A percentile compares a stretch with the other conserved stretches of the same genome.
Evolutionary conservation across 2,113 vertebrate genomes (phyloP).

Genomic region (Natator depressus): DNA sequence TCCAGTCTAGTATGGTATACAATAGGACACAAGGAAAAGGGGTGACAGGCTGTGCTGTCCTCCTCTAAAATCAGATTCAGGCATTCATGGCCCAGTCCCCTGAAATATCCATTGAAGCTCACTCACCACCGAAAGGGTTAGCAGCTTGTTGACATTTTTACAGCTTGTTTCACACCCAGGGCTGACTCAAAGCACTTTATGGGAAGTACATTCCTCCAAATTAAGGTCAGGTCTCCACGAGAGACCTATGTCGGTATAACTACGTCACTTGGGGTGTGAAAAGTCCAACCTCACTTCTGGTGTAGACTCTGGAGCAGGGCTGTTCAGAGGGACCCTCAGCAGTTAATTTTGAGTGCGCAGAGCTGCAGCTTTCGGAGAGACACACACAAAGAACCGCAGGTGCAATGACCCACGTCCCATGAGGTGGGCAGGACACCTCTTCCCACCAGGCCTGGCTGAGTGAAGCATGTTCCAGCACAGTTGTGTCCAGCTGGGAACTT

Average conservation of each 20-base stretch:
- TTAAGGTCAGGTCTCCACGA: background rate
- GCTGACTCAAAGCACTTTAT: background rate
- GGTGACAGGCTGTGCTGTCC: background rate
- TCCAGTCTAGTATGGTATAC: accelerated
- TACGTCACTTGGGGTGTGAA: background rate
- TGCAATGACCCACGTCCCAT: no score
- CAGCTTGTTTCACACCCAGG: accelerated
- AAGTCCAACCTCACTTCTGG: background rate
- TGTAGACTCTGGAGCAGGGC: background rate
- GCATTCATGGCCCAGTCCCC: background rate
- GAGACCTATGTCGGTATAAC: background rate
- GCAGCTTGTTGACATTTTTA: background rate
- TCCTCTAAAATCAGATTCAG: background rate
- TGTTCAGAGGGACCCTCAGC: background rate
- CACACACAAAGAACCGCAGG: no score
- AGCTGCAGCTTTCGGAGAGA: no score
- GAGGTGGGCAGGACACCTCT: no score
- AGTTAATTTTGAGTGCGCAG: background rate
- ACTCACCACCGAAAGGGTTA: background rate
- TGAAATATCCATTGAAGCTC: background rate
- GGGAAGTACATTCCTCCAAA: background rate
- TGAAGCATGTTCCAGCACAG: background rate
- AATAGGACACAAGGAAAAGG: background rate
- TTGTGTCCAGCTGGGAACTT: no score
- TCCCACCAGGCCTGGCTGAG: no score